Evolutionary conservation across 2,888 invertebrate genomes (phyloP), one percentile per base, ranked within the genome.

Genomic region (Ophion slaviceki): DNA sequence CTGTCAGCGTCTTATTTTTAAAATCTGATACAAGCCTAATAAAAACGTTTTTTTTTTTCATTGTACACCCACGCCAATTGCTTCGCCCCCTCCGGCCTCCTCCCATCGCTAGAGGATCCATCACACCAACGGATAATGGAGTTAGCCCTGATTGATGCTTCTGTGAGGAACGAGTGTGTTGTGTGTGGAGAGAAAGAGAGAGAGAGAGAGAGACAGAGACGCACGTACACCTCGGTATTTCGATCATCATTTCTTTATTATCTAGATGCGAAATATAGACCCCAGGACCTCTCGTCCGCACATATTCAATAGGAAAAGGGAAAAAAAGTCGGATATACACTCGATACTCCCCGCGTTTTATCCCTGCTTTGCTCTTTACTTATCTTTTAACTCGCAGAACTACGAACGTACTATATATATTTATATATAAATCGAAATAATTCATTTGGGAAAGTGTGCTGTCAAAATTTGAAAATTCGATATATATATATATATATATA

Each of bases 1-100:
- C 89, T 91, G 90, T 92, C 90, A 90, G 89, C 90, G 90, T 91
- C 89, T 92, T 92, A 91, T 92, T 92, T 92, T 92, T 53, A 53
- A 92, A 91, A 91, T 92, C 91, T 91, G 90, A 90, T 92, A 92
- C 90, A 92, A 90, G 91, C 92, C 91, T 93, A 92, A 93, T 93
- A 93, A 93, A 92, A 90, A 80, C 89, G 91, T 88, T 90, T 53
- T 53, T 47, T 53, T 47, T 53, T 85, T 88, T 87, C 80, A 86
- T 87, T 88, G 86, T 86, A 78, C 40, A 53, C 67, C 74, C 76
- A 82, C 62, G 45, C 57, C 74, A 32, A 70, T 82, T 53, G 17
- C 53, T 53, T 53, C 53, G 53, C 53, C 53, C 53, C 53, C 53
- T 53, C 53, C 17, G 53, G 17, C 53, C 53, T 17, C 53, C 5